These are phyloP conservation scores for Amphimedon queenslandica DNA, from an alignment of 37 sponge, comb jelly and placozoan species.

Conservation along the genomic window DNA sequence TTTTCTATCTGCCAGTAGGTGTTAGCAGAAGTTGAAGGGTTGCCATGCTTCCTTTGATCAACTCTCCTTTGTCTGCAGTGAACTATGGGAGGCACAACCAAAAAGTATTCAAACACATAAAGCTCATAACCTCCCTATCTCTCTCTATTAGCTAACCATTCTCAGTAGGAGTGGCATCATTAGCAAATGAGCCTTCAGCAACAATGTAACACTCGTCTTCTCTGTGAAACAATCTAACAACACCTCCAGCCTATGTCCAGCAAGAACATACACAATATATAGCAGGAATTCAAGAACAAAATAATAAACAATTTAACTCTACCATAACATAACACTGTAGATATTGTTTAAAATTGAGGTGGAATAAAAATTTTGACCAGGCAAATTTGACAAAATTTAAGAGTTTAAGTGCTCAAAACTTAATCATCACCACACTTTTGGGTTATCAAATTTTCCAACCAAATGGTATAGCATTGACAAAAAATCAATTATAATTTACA, in stretches of 20 bases:
- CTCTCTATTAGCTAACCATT: slow-evolving; percentile 16
- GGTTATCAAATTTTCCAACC: no score
- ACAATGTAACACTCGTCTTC: slow-evolving; percentile 67
- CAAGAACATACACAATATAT: no score
- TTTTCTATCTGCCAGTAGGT: slow-evolving; percentile 82
- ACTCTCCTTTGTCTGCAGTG: slow-evolving; percentile 31
- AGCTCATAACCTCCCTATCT: neutral
- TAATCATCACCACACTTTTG: no score
- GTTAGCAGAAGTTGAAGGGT: slow-evolving; percentile 70
- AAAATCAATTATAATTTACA: no score
- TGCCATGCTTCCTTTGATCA: slow-evolving; percentile 12
- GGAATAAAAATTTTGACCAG: neutral
- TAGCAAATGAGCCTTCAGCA: slow-evolving; percentile 73
- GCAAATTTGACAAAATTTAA: slow-evolving; percentile 9
- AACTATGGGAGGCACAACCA: slow-evolving; percentile 10
- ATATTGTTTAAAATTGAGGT: no score
- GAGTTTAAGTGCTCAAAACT: no score
- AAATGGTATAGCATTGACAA: no score
- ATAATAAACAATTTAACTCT: no score
- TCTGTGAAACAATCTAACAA: slow-evolving; percentile 68
- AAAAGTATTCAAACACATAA: neutral
- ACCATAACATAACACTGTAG: no score
- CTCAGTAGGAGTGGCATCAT: slow-evolving; percentile 6
- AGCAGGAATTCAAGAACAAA: no score
- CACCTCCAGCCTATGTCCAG: slow-evolving; percentile 41